Percentiles rank a stretch among this genome's conserved stretches.
phyloP scores from a whole-genome alignment of 1,140 invertebrate genomes.

The Apis laboriosa region DNA sequence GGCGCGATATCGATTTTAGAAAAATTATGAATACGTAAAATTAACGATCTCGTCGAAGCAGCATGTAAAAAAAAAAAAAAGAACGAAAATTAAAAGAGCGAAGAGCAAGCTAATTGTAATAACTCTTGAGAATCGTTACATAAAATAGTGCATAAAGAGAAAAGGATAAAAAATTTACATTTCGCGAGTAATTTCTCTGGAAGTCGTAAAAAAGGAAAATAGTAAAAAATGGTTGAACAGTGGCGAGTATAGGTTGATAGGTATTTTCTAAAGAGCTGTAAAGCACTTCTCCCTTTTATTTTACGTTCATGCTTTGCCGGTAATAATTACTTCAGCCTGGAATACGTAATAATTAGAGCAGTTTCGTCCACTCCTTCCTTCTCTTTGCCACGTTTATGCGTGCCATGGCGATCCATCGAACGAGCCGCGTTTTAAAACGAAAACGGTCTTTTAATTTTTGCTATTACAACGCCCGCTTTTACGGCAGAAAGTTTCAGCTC shows the following conservation, averaged over 20 bases:
- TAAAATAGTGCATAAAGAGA: not conserved
- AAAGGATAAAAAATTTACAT: not conserved
- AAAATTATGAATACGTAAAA: no score
- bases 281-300: constrained; percentile 21
- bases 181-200: not conserved
- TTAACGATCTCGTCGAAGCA: no score
- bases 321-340: constrained; percentile 40
- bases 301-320: constrained; percentile 3
- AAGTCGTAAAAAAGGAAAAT: not conserved
- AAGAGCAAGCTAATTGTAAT: no score
- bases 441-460: constrained; percentile 32
- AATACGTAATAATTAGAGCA: constrained; percentile 58
- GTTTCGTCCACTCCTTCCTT: constrained; percentile 7
- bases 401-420: not conserved
- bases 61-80: no score
- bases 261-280: constrained; percentile 24
- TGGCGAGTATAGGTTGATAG: not conserved
- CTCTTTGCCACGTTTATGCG: not conserved
- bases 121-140: not conserved
- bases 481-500: constrained; percentile 2
- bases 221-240: constrained; percentile 11
- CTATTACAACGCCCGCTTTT: constrained; percentile 10
- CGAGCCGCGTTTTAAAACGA: not conserved
- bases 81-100: no score
- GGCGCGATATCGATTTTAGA: no score